A percentile compares a stretch with the other conserved stretches of the same genome.
Evolutionary conservation across 2,113 vertebrate genomes (phyloP).

Genomic region (Hippocampus mohnikei): DNA sequence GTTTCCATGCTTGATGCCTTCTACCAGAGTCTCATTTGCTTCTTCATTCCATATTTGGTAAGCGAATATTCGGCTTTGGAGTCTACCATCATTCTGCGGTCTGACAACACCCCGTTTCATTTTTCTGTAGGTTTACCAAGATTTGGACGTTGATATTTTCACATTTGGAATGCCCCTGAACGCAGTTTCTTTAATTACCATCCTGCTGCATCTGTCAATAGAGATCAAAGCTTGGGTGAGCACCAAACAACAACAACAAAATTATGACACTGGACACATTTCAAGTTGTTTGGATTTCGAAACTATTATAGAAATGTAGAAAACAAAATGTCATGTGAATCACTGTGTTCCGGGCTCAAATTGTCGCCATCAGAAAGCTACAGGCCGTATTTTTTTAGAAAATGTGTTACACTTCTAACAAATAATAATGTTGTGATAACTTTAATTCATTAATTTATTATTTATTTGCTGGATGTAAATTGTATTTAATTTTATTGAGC

Average conservation of each 20-base stretch:
- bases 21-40: conserved; percentile 91
- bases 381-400: no score
- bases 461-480: no score
- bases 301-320: background rate
- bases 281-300: conserved; percentile 2
- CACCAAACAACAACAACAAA: conserved; percentile 22
- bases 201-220: conserved; percentile 88
- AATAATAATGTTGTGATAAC: no score
- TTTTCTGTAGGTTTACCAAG: conserved; percentile 73
- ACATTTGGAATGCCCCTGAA: conserved; percentile 88
- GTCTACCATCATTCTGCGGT: background rate
- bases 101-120: background rate
- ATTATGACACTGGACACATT: background rate
- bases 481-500: background rate
- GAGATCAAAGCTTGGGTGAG: conserved; percentile 94
- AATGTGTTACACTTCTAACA: no score
- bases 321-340: background rate
- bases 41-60: conserved; percentile 90
- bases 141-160: conserved; percentile 82
- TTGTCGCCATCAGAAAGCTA: no score
- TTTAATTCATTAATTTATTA: no score
- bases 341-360: no score
- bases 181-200: conserved; percentile 83
- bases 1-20: conserved; percentile 85
- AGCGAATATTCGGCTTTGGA: conserved; percentile 65